Conservation (phyloP, 2,797 vertebrate genomes). For the Sciurus vulgaris region DNA sequence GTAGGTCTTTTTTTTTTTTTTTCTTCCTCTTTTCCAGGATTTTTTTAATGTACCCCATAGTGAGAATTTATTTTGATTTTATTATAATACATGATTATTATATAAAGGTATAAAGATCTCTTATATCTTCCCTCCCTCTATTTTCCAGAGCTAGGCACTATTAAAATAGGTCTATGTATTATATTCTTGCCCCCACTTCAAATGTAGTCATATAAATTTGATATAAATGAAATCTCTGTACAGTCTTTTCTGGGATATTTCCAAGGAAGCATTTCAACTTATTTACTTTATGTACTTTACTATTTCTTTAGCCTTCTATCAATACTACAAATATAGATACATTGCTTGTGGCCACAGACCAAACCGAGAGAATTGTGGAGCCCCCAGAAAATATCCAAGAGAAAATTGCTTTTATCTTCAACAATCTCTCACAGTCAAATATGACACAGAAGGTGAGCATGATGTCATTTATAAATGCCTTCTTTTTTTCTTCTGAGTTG, state of each 20-base stretch:
- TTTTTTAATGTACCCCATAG: not conserved
- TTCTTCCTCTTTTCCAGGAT: not conserved
- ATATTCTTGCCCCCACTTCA: not conserved
- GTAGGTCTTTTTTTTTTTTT: slow-evolving; percentile 74
- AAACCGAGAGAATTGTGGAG: slow-evolving; percentile 98
- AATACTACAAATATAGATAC: slow-evolving; percentile 99
- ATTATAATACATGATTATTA: not conserved
- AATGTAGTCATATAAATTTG: not conserved
- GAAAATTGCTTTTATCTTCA: slow-evolving; percentile 99
- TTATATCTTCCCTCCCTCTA: not conserved
- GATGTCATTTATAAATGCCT: not conserved
- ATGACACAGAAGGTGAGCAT: slow-evolving; percentile 98
- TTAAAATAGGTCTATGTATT: slow-evolving; percentile 33
- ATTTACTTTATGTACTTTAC: slow-evolving; percentile 57
- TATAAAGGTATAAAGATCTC: slow-evolving; percentile 6
- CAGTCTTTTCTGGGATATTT: not conserved
- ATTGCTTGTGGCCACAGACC: slow-evolving; percentile 98
- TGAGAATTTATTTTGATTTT: slow-evolving; percentile 41
- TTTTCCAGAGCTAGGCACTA: slow-evolving; percentile 29
- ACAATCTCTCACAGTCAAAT: slow-evolving; percentile 99
- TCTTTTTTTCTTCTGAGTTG: not conserved
- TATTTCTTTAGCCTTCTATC: slow-evolving; percentile 94
- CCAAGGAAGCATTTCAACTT: slow-evolving; percentile 14
- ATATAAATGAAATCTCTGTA: slow-evolving; percentile 2
- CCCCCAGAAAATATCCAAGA: slow-evolving; percentile 99